These are phyloP conservation scores for Galeruca laticollis DNA, from an alignment of 2,888 invertebrate genomes.

Conservation along the genomic window DNA sequence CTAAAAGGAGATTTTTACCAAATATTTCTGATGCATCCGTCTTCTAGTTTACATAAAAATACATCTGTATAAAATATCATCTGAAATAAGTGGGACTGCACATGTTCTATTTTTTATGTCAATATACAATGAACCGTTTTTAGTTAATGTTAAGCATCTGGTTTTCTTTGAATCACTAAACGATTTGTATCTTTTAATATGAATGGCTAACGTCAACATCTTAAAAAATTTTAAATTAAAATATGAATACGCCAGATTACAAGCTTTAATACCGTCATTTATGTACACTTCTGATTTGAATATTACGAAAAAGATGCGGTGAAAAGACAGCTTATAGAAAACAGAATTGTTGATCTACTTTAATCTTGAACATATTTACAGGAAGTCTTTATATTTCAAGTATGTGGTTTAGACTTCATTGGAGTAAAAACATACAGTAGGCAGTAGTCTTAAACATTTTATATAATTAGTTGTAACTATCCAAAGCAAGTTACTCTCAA, in stretches of 20 bases:
- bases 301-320: conserved; percentile 10
- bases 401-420: conserved; percentile 6
- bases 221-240: conserved; percentile 11
- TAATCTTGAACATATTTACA: conserved; percentile 12
- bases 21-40: conserved; percentile 1
- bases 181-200: conserved; percentile 15
- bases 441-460: not conserved
- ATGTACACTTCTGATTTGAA: conserved; percentile 13
- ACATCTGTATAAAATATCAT: conserved; percentile 19
- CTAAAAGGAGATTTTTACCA: not conserved
- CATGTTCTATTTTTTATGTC: conserved; percentile 14
- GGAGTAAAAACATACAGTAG: not conserved
- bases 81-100: not conserved
- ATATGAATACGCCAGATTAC: conserved; percentile 12
- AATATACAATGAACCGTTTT: conserved; percentile 14
- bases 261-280: conserved; percentile 9
- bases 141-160: conserved; percentile 20
- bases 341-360: conserved; percentile 15
- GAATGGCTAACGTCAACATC: conserved; percentile 18
- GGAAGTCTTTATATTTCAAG: conserved; percentile 15
- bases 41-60: conserved; percentile 8
- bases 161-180: conserved; percentile 15
- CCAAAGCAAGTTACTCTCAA: not conserved
- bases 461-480: not conserved
- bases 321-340: conserved; percentile 17